phyloP scores from a whole-genome alignment of 2,113 vertebrate genomes.

The Monopterus albus region DNA sequence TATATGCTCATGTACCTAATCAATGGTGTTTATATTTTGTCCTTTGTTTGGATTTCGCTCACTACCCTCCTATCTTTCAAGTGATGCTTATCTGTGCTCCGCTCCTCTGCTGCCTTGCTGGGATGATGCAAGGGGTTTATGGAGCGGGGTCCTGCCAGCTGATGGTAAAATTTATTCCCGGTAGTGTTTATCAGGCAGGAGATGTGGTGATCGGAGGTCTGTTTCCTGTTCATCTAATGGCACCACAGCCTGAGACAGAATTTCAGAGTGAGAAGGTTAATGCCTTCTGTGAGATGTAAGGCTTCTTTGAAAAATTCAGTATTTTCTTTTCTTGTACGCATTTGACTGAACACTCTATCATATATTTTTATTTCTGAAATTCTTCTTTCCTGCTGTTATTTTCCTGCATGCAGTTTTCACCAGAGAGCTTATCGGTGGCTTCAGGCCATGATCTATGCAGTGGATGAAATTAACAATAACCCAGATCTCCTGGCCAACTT shows the following conservation, averaged over 20 bases:
- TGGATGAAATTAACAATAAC: conserved; percentile 73
- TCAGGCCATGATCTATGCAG: conserved; percentile 65
- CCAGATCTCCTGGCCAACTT: conserved; percentile 58
- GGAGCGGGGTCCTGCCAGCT: conserved; percentile 38
- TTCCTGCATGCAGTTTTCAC: conserved; percentile 43
- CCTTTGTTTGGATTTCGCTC: conserved; percentile 27
- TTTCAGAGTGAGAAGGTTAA: conserved; percentile 40
- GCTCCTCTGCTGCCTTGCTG: conserved; percentile 39
- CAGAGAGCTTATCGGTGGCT: conserved; percentile 62
- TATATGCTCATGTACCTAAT: neutral
- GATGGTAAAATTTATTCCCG: conserved; percentile 56
- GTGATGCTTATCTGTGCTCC: conserved; percentile 42
- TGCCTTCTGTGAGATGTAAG: conserved; percentile 48
- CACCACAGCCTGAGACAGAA: conserved; percentile 50
- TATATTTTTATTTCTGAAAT: neutral
- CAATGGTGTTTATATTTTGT: conserved; percentile 14
- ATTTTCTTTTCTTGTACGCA: neutral
- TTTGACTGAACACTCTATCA: neutral
- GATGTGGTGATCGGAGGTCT: conserved; percentile 67
- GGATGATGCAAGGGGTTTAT: conserved; percentile 17
- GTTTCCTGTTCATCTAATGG: conserved; percentile 64
- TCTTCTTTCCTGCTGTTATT: neutral
- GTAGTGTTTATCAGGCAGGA: conserved; percentile 60
- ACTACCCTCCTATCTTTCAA: conserved; percentile 3
- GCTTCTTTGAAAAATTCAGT: neutral